Conservation (phyloP, 1,140 invertebrate species). For the Drosophila santomea region DNA sequence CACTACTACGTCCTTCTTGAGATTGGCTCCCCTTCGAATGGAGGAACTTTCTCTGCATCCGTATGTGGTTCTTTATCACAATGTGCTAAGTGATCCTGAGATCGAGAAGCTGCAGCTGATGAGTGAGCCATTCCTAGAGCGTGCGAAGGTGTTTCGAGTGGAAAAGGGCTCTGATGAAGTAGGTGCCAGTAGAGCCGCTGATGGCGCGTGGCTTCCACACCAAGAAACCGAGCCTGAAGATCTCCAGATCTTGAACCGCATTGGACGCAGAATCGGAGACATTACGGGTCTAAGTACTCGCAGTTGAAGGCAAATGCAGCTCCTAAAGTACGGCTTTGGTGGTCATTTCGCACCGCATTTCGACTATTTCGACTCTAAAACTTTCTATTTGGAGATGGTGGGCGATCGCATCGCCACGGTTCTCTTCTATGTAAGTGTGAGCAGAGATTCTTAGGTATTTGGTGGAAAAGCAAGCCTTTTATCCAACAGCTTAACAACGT, state of each 20-base stretch:
- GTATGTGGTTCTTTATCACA: constrained; percentile 1
- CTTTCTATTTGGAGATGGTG: neutral
- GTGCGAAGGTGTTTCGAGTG: neutral
- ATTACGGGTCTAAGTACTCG: neutral
- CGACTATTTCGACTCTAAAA: neutral
- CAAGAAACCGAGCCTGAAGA: neutral
- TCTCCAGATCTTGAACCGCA: neutral
- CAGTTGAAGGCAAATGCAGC: neutral
- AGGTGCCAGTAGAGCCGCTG: neutral
- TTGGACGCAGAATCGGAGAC: neutral
- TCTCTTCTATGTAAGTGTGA: neutral
- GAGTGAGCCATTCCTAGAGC: neutral
- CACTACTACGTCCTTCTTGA: neutral
- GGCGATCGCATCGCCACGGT: constrained; percentile 3
- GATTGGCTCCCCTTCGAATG: neutral
- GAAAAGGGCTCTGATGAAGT: neutral
- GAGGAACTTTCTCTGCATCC: constrained; percentile 1
- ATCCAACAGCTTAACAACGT: neutral
- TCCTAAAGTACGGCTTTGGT: neutral
- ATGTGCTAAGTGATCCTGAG: neutral
- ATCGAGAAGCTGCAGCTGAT: neutral
- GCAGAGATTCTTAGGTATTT: too few relatives aligned
- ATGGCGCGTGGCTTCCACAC: constrained; percentile 1
- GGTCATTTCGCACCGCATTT: neutral
- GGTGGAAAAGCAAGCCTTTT: neutral